phyloP scores from a whole-genome alignment of 2,888 invertebrate genomes.

The Philereme vetulata region DNA sequence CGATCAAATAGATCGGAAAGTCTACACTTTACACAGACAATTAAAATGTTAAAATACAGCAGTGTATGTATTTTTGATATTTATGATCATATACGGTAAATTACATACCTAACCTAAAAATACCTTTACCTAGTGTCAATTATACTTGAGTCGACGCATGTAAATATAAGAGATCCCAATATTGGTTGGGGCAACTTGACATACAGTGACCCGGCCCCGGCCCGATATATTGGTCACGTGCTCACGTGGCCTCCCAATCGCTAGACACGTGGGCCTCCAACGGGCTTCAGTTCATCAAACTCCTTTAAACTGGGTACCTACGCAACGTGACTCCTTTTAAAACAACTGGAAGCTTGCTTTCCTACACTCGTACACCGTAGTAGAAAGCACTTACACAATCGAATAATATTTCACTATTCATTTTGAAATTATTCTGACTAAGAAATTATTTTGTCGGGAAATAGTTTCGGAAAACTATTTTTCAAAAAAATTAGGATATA shows the following conservation, averaged over 20 bases:
- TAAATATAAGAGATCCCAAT: too few species aligned
- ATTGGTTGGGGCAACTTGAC: too few species aligned
- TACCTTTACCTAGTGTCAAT: too few species aligned
- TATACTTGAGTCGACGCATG: too few species aligned
- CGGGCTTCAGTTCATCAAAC: slow-evolving; percentile 66
- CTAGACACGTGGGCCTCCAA: slow-evolving; percentile 45
- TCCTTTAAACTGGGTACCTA: slow-evolving; percentile 53
- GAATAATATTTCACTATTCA: slow-evolving; percentile 6
- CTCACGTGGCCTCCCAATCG: slow-evolving; percentile 49
- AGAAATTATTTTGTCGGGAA: slow-evolving; percentile 3
- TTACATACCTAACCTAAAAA: not conserved
- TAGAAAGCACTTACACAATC: slow-evolving; percentile 40
- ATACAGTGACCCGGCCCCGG: not conserved
- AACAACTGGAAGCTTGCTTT: slow-evolving; percentile 63
- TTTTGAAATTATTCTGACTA: slow-evolving; percentile 4
- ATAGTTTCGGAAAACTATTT: slow-evolving; percentile 6
- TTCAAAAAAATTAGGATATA: not conserved
- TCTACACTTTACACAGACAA: not conserved
- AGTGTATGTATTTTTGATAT: not conserved
- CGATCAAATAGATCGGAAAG: slow-evolving; percentile 10
- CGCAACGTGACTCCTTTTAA: slow-evolving; percentile 69
- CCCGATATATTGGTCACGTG: slow-evolving; percentile 49
- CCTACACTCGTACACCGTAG: slow-evolving; percentile 64
- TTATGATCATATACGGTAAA: not conserved
- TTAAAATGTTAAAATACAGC: slow-evolving; percentile 3